Base-by-base conservation (phyloP, 2,888 invertebrate genomes). In the Druceiella hillmani region DNA sequence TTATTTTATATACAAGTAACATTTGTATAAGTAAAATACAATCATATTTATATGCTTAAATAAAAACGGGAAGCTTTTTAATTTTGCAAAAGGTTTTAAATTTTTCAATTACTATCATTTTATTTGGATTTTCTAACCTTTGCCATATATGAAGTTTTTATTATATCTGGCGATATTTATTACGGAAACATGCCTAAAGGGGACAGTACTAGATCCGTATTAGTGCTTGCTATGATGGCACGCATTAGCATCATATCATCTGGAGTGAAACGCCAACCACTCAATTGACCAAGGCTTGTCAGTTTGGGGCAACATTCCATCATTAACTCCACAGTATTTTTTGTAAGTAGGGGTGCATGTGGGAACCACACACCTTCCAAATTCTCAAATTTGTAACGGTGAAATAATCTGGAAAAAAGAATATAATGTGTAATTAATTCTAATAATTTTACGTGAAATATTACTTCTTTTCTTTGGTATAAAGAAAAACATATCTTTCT, bases 281-380 rank as follows among this genome's bases (percentile, higher is more conserved):
- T 79, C 11, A 83, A 57, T 55, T 82, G 78, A 0, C 83, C 83
- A 7, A 83, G 62, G 44, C 75, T 76, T 50, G 63, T 75, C 27
- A 83, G 61, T 47, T 78, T 80, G 1, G 80, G 80, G 50, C 81
- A 82, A 47, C 71, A 69, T 36, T 80, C 79, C 75, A 82, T 80
- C 28, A 83, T 59, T 7, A 81, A 57, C 54, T 83, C 79, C 28
- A 83, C 78, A 0, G 80, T 74, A 35, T 74, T 73, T 3, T 68
- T 57, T 0, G 82, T 79, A 16, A 83, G 61, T 32, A 76, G 75
- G 5, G 78, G 76, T 0, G 83, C 83, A 52, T 77, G 71, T 2
- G 81, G 80, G 48, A 83, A 79, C 80, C 82, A 81, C 38, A 83
- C 63, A 40, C 79, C 77, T 62, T 83, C 82, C 26, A 83, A 61